These are phyloP conservation scores for Leptobrachium ailaonicum DNA, from an alignment of 2,113 vertebrate species.

Conservation along the genomic window DNA sequence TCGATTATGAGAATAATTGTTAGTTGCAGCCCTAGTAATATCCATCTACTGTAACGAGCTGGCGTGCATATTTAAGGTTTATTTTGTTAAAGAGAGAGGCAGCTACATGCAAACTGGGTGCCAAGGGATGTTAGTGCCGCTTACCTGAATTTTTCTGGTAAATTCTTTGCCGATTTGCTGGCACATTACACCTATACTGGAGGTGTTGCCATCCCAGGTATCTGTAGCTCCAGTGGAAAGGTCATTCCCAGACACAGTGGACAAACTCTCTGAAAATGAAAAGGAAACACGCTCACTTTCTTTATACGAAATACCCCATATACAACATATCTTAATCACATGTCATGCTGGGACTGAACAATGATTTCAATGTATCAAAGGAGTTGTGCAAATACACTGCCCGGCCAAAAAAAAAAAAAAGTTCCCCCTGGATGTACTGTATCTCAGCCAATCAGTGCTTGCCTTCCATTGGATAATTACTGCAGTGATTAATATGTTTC, in stretches of 20 bases:
- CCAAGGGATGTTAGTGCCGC: neutral
- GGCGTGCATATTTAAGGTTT: too few species aligned
- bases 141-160: slow-evolving; percentile 79
- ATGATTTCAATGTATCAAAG: too few species aligned
- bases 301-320: neutral
- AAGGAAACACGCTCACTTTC: slow-evolving; percentile 10
- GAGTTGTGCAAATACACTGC: neutral
- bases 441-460: too few species aligned
- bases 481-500: too few species aligned
- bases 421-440: too few species aligned
- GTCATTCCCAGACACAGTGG: slow-evolving; percentile 55
- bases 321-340: too few species aligned
- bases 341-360: too few species aligned
- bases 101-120: neutral
- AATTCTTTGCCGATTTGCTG: slow-evolving; percentile 77
- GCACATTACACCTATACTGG: slow-evolving; percentile 62
- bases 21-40: too few species aligned
- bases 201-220: slow-evolving; percentile 53
- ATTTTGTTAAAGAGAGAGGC: too few species aligned
- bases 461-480: too few species aligned
- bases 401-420: neutral
- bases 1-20: too few species aligned
- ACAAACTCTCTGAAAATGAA: slow-evolving; percentile 56
- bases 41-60: too few species aligned
- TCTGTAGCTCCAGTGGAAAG: slow-evolving; percentile 52